Percentiles rank a stretch among this genome's conserved stretches.
Evolutionary conservation across 2,888 invertebrate species (phyloP).

Genomic region (Macroteleia sp.): DNA sequence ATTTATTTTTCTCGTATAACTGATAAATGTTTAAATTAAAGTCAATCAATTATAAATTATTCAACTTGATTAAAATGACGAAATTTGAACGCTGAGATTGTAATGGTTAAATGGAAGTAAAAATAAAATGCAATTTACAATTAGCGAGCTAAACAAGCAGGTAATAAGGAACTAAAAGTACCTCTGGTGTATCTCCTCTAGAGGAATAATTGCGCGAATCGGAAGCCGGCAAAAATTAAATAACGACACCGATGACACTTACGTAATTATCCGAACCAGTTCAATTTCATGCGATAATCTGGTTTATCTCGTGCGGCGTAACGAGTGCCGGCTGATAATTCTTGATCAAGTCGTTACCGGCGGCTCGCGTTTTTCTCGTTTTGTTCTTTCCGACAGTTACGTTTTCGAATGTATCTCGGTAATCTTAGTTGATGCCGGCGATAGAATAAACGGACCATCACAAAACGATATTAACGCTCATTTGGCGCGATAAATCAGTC

Average conservation of each 20-base stretch:
- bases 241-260: constrained; percentile 36
- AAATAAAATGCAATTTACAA: too few species aligned
- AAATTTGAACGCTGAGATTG: too few species aligned
- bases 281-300: constrained; percentile 54
- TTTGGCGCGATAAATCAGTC: constrained; percentile 74
- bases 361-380: constrained; percentile 7
- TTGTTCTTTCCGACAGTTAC: constrained; percentile 17
- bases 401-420: constrained; percentile 38
- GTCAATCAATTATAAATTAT: too few species aligned
- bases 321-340: constrained; percentile 18
- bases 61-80: too few species aligned
- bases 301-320: constrained; percentile 29
- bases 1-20: too few species aligned
- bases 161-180: constrained; percentile 9
- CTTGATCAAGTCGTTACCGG: constrained; percentile 38
- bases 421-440: constrained; percentile 48
- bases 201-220: constrained; percentile 6
- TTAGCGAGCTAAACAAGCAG: constrained; percentile 25
- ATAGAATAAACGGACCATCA: constrained; percentile 49
- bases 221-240: constrained; percentile 13
- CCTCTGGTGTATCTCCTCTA: not conserved
- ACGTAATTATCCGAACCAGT: constrained; percentile 39
- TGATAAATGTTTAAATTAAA: too few species aligned
- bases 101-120: too few species aligned
- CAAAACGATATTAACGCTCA: constrained; percentile 54